Conservation (phyloP, 2,113 vertebrate species). For the Tachuris rubrigastra region DNA sequence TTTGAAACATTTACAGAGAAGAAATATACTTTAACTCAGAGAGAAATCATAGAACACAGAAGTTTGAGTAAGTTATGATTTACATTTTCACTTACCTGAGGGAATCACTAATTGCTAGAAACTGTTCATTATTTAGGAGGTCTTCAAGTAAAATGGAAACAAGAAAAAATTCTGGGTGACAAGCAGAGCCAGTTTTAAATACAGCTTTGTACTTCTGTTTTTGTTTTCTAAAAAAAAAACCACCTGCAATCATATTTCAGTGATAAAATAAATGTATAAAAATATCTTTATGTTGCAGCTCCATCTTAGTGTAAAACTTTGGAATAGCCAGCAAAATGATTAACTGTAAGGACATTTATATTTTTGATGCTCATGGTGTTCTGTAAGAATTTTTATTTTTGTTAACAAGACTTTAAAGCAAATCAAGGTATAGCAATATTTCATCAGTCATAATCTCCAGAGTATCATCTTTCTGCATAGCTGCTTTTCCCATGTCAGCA, state of each 20-base stretch:
- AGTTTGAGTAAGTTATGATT: slow-evolving; percentile 33
- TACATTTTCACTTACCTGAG: slow-evolving; percentile 51
- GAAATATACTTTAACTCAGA: slow-evolving; percentile 42
- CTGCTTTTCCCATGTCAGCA: neutral
- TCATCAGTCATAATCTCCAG: neutral
- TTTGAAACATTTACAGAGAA: slow-evolving; percentile 52
- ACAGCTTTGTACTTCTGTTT: neutral
- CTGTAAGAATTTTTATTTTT: neutral
- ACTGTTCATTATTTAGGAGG: slow-evolving; percentile 25
- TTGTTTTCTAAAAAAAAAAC: neutral
- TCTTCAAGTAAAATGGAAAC: slow-evolving; percentile 22
- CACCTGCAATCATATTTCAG: neutral
- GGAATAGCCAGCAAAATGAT: neutral
- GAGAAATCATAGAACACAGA: slow-evolving; percentile 22
- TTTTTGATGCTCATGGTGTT: neutral
- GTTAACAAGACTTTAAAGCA: neutral
- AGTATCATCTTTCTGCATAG: neutral
- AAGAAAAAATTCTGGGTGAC: neutral
- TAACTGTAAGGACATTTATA: slow-evolving; percentile 7
- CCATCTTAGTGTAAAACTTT: neutral
- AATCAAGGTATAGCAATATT: neutral
- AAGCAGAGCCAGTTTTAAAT: neutral
- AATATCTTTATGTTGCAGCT: neutral
- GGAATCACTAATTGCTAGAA: slow-evolving; percentile 51
- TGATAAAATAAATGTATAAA: neutral